Evolutionary conservation across 2,797 vertebrate genomes (phyloP).

Genomic region (Meriones psammophilus): DNA sequence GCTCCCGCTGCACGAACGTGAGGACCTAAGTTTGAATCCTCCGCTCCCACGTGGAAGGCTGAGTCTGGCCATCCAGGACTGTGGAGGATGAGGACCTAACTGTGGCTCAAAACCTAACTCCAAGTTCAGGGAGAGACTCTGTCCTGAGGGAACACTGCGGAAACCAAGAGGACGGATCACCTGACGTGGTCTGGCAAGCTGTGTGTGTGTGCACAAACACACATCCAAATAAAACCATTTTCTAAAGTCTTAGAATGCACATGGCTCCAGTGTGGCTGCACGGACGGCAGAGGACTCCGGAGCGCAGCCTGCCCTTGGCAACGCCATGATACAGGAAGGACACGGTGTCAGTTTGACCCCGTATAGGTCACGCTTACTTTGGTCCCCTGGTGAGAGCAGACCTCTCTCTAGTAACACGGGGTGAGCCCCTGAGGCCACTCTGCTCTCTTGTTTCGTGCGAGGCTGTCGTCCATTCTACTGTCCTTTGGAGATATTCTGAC

Average conservation of each 20-base stretch:
- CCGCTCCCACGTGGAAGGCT: background rate
- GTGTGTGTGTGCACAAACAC: background rate
- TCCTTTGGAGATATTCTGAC: background rate
- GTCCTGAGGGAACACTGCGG: background rate
- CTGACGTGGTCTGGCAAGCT: background rate
- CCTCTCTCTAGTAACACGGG: background rate
- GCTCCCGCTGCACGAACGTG: background rate
- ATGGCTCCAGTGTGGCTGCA: background rate
- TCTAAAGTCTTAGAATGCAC: conserved; percentile 7
- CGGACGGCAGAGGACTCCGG: background rate
- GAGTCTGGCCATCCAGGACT: background rate
- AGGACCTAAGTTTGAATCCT: background rate
- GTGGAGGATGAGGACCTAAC: background rate
- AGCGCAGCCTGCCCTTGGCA: background rate
- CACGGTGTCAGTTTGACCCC: background rate
- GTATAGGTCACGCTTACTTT: background rate
- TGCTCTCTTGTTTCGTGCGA: background rate
- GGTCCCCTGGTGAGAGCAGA: background rate
- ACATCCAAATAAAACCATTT: background rate
- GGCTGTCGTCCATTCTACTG: background rate
- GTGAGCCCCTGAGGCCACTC: background rate
- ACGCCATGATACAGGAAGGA: background rate
- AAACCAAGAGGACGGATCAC: background rate
- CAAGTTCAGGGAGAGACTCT: background rate
- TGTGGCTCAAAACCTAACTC: background rate